These are phyloP conservation scores for Drosophila santomea DNA, from an alignment of 1,140 invertebrate species.

Conservation along the genomic window DNA sequence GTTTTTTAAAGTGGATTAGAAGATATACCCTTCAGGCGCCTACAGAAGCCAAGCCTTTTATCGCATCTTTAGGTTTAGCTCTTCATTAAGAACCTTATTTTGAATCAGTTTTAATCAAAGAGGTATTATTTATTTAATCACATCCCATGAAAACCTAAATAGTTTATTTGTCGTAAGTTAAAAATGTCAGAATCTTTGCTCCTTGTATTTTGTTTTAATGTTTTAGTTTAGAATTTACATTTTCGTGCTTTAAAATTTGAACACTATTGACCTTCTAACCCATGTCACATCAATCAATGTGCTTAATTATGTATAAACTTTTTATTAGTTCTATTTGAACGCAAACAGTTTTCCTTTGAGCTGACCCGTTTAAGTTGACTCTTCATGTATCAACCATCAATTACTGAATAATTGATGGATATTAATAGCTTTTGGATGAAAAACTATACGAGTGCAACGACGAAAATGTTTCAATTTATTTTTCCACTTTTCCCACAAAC, in stretches of 20 bases:
- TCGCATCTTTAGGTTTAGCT: background rate
- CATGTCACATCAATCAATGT: constrained; percentile 1
- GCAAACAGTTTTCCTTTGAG: constrained; percentile 6
- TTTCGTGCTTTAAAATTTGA: background rate
- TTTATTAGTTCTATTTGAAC: constrained; percentile 14
- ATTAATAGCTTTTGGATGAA: constrained; percentile 14
- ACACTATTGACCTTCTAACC: background rate
- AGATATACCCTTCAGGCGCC: background rate
- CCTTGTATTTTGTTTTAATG: no score
- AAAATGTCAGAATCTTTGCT: no score
- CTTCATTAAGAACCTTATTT: no score
- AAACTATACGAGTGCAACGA: background rate
- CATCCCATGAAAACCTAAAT: no score
- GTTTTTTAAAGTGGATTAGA: background rate
- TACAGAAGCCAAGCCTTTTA: background rate
- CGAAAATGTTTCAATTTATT: background rate
- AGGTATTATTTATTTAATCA: no score
- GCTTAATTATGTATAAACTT: constrained; percentile 25
- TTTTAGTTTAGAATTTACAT: background rate
- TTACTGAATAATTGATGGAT: constrained; percentile 53
- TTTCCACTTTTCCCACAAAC: background rate
- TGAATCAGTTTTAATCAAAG: no score
- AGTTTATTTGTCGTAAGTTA: no score
- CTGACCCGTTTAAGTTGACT: constrained; percentile 6
- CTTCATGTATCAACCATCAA: constrained; percentile 16